Evolutionary conservation across 2,113 vertebrate species (phyloP).

Genomic region (Dinomys branickii): DNA sequence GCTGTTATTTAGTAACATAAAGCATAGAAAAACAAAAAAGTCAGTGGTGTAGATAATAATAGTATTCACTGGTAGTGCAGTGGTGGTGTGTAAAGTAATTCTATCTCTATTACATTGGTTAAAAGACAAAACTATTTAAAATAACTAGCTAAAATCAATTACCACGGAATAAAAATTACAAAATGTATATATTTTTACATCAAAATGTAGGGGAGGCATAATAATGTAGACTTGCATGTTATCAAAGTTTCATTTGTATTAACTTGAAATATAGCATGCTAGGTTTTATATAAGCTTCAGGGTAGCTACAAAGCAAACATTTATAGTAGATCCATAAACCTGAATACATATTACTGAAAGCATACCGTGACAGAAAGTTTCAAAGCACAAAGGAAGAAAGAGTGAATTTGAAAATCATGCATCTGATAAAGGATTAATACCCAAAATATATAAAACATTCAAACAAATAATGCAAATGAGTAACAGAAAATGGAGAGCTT

Average conservation of each 20-base stretch:
- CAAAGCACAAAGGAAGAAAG: not conserved
- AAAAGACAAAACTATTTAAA: not conserved
- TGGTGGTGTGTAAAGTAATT: not conserved
- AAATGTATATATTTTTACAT: not conserved
- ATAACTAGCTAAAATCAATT: not conserved
- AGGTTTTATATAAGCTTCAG: not conserved
- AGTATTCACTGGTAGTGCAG: not conserved
- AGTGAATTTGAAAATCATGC: not conserved
- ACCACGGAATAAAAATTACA: not conserved
- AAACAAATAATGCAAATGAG: not conserved
- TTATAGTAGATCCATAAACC: not conserved
- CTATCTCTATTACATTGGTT: not conserved
- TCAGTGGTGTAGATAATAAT: not conserved
- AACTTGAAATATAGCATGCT: not conserved
- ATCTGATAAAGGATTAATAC: not conserved
- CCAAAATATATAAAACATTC: not conserved
- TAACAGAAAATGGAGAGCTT: not conserved
- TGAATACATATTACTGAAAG: not conserved
- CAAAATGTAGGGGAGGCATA: not conserved
- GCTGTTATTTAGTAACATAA: not conserved
- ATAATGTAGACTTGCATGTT: not conserved
- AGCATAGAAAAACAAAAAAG: not conserved
- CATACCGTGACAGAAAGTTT: not conserved
- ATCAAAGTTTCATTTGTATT: not conserved
- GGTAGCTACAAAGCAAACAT: not conserved